Base-by-base conservation (phyloP, 2,113 vertebrate species). In the Carollia perspicillata region DNA sequence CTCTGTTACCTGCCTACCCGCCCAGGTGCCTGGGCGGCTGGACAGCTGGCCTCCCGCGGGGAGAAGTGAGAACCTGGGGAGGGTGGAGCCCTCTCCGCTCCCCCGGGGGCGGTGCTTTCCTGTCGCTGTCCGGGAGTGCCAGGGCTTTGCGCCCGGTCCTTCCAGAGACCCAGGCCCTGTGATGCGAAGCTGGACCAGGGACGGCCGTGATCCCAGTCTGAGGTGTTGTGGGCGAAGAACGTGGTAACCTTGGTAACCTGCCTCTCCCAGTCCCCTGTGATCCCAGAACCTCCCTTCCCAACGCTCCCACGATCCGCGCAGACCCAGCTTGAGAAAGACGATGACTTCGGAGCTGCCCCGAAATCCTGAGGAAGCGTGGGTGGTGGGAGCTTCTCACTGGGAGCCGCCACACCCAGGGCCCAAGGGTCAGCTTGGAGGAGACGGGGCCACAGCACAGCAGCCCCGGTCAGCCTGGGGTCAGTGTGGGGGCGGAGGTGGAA, bases 1-100 rank as follows among this genome's bases (percentile, higher is more conserved):
- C 33, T 74, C 65, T 16, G 58, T 69, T 33, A 3, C 44, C 37
- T 30, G 18, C 30, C 37, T 20, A 22, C 22, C 44, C 51, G 23
- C 42, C 2, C 3, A 6, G 44, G 12, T 3, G 14, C 47, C 6
- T 0, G 0, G 0, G 8, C 7, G 8, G 53, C 53, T 3, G 53
- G 58, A 63, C 58, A 9, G 28, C 6, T 0, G 28, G 22, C 28
- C 9, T 30, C 40, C 44, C 18, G 20, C 6, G 5, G 28, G 22
- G 37, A 47, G 69, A 28, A 28, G 37, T 28, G 8, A 80, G 51
- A 13, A 8, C 2, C 0, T 0, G 6, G 14, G 83, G 22, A 1
- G 8, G 22, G 60, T 1, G 58, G 23, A 60, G 58, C 58, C 26
- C 8, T 1, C 58, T 1, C 58, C 8, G 9, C 23, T 11, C 10